These are phyloP conservation scores for Clamator glandarius DNA, from an alignment of 2,797 vertebrate genomes.

Conservation along the genomic window DNA sequence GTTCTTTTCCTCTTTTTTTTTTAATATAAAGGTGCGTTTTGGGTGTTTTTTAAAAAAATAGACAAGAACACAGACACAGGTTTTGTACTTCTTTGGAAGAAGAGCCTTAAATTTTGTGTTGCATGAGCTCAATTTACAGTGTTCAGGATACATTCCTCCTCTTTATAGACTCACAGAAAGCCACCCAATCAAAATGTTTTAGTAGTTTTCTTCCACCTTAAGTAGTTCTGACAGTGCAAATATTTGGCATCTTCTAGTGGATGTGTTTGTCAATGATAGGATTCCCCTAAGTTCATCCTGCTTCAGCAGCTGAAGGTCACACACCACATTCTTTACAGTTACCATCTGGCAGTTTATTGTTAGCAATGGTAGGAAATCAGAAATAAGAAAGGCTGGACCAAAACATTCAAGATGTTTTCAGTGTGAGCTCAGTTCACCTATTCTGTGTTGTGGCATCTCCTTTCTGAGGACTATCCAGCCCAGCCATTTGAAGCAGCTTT, in stretches of 20 bases:
- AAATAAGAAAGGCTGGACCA: background rate
- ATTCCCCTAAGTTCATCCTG: slow-evolving; percentile 9
- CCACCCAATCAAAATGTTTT: background rate
- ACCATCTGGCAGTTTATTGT: slow-evolving; percentile 23
- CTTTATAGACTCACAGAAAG: background rate
- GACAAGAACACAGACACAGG: background rate
- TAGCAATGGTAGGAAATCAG: slow-evolving; percentile 19
- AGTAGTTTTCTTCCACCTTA: slow-evolving; percentile 6
- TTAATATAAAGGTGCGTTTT: background rate
- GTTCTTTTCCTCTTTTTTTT: background rate
- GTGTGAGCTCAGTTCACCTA: background rate
- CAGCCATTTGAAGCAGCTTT: background rate
- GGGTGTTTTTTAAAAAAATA: background rate
- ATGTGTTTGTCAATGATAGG: background rate
- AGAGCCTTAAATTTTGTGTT: background rate
- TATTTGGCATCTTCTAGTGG: background rate
- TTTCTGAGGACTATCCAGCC: background rate
- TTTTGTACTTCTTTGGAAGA: background rate
- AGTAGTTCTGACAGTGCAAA: background rate
- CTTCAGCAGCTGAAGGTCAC: slow-evolving; percentile 12
- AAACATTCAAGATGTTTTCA: background rate
- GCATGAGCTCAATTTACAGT: background rate
- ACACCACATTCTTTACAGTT: background rate
- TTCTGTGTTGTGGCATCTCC: background rate
- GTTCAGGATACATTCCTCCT: background rate